Evolutionary conservation across 2,113 vertebrate genomes (phyloP).

Genomic region (Leiothrix lutea): DNA sequence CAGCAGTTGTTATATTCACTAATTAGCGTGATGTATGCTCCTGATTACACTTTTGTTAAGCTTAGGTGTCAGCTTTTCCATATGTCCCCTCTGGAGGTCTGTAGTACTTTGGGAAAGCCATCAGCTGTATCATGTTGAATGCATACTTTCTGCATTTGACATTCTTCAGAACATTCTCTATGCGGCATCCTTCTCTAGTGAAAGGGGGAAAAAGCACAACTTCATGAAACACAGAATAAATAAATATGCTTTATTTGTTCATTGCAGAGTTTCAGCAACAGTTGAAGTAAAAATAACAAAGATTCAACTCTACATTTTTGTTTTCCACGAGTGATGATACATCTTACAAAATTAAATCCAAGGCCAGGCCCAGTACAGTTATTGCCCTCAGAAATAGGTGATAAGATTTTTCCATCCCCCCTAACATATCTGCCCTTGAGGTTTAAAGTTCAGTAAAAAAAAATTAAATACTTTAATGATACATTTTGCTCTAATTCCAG

Average conservation of each 20-base stretch:
- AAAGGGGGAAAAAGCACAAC: conserved; percentile 81
- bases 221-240: conserved; percentile 82
- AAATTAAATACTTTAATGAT: conserved; percentile 69
- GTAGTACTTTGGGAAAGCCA: conserved; percentile 97
- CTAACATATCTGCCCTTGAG: conserved; percentile 54
- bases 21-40: conserved; percentile 39
- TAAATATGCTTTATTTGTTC: conserved; percentile 86
- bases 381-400: conserved; percentile 78
- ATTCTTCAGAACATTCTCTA: conserved; percentile 99
- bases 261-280: conserved; percentile 83
- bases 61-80: conserved; percentile 93
- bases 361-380: conserved; percentile 82
- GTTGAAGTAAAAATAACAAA: conserved; percentile 86
- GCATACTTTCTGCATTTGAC: conserved; percentile 98
- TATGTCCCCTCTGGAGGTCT: conserved; percentile 97
- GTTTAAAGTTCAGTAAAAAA: conserved; percentile 64
- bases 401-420: conserved; percentile 31
- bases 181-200: conserved; percentile 98
- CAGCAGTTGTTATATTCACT: conserved; percentile 23
- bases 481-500: conserved; percentile 67
- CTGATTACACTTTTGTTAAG: conserved; percentile 57
- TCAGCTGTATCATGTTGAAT: conserved; percentile 98
- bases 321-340: conserved; percentile 84
- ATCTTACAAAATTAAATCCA: conserved; percentile 88
- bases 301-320: conserved; percentile 82